These are phyloP conservation scores for Aphrophora alni DNA, from an alignment of 2,888 invertebrate genomes.

Conservation along the genomic window DNA sequence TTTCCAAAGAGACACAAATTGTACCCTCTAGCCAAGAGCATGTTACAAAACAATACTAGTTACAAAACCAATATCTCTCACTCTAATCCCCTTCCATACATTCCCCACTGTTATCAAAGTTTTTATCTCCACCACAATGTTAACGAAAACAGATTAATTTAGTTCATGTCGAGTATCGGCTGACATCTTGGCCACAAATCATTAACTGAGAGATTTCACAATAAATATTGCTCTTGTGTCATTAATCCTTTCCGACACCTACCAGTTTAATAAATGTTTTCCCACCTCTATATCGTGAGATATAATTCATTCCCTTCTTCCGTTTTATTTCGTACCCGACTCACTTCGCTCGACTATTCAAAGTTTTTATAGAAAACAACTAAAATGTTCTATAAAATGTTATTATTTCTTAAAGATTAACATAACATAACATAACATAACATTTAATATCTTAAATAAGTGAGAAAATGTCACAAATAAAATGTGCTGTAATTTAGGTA, in stretches of 20 bases:
- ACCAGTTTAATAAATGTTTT: background rate
- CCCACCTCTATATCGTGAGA: background rate
- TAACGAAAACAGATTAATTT: background rate
- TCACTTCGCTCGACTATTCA: background rate
- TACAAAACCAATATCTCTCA: too few relatives aligned
- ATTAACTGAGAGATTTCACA: background rate
- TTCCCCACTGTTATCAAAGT: background rate
- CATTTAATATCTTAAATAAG: too few relatives aligned
- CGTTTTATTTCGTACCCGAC: background rate
- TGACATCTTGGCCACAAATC: background rate
- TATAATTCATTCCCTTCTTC: background rate
- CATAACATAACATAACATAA: too few relatives aligned
- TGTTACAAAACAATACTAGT: too few relatives aligned
- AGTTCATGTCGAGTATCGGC: background rate
- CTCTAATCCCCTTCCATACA: background rate
- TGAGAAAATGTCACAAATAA: too few relatives aligned
- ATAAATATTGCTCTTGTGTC: background rate
- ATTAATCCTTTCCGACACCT: background rate
- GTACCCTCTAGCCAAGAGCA: too few relatives aligned
- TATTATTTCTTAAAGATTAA: too few relatives aligned
- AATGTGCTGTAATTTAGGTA: too few relatives aligned
- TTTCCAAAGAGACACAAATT: too few relatives aligned
- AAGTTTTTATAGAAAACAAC: too few relatives aligned
- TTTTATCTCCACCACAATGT: background rate
- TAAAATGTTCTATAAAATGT: too few relatives aligned